Evolutionary conservation across 2,888 invertebrate genomes (phyloP), one percentile per base, ranked within the genome.

Genomic region (Polydrusus cervinus): DNA sequence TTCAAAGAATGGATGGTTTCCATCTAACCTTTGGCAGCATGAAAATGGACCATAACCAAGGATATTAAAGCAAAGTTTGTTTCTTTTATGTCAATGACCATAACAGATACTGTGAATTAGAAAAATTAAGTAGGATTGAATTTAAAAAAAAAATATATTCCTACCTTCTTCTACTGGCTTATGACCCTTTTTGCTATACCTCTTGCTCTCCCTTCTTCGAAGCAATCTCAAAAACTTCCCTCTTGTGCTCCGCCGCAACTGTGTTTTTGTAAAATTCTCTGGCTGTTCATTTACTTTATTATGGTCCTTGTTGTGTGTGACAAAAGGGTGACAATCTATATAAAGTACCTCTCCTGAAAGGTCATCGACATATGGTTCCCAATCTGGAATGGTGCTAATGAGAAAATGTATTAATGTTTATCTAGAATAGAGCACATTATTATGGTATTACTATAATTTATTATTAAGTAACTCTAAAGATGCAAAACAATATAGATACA

Each of bases 281-380:
- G 72, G 51, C 67, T 78, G 67, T 30, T 76, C 61, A 76, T 81
- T 81, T 78, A 71, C 81, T 78, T 81, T 83, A 79, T 81, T 81
- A 80, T 85, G 85, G 43, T 45, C 43, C 30, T 30, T 57, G 18
- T 71, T 77, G 13, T 77, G 71, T n/a, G 85, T 84, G 13, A 85
- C 90, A 67, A 86, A 86, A 1, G 87, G 87, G 79, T 87, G 87
- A 60, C 90, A 89, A 85, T 92, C 92, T 25, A 93, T 90, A 82
- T 90, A 94, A 64, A 93, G 89, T 8, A 94, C 86, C 81, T 92
- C 92, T 3, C 93, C 94, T 80, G 92, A 90, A 66, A 79, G 79
- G 78, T 90, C 90, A 65, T 89, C 89, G 3, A 92, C 87, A 82
- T 90, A 90, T 0, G 91, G 89, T 85, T 92, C 92, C 92, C 92